Evolutionary conservation across 1,140 invertebrate genomes (phyloP), one percentile per base, ranked within the genome.

Genomic region (Diorhabda sublineata): DNA sequence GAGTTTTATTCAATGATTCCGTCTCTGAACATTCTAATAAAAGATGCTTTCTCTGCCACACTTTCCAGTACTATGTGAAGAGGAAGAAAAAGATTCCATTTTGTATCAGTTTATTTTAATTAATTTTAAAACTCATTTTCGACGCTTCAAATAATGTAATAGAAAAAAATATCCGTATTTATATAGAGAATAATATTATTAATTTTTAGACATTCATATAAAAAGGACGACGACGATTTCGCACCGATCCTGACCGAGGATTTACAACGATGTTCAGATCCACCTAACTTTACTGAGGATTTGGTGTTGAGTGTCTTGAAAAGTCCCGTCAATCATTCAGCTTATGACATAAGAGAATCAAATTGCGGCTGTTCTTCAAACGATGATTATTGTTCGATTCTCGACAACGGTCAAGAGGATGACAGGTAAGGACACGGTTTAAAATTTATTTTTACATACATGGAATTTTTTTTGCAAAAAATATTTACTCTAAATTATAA

Each of bases 261-360:
- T 60, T 52, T 56, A 45, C 67, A 62, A 52, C 7, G 58, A 47
- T 56, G 11, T n/a, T 43, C 42, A 2, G 26, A 6, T 26, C 65
- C 65, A 8, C 65, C 57, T n/a, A 56, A 42, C 43, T 59, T 58
- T 45, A 8, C 57, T 7, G 85, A 87, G 67, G 85, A 87, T 75
- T 77, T 88, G 61, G 83, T 88, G 5, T 78, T 88, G 58, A 87
- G 85, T 73, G 87, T 88, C 11, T 79, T 87, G 4, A 87, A 87
- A 72, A 83, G 85, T 65, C 86, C 85, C 2, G 77, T 87, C 26
- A 83, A 82, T 73, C 81, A 85, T 76, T 69, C 79, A 9, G 69
- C 60, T 42, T 7, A 62, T 26, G 73, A 69, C 42, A 72, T 66
- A n/a, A 70, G 68, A 62, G 75, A 74, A 11, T 67, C 69, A 61